phyloP scores from a whole-genome alignment of 2,888 invertebrate species.

The Nemotelus pantherinus region DNA sequence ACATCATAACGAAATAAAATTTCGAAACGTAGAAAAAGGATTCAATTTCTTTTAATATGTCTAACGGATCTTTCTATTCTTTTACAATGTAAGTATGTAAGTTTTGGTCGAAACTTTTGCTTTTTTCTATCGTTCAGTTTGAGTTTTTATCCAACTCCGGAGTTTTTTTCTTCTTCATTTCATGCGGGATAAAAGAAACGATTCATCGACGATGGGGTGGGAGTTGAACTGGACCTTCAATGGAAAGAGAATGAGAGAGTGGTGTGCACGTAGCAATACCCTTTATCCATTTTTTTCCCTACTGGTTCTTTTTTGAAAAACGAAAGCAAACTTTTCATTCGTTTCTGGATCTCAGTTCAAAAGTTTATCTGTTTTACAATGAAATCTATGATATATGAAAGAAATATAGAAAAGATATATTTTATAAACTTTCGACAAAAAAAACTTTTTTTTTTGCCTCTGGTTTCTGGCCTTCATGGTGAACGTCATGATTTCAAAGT shows the following conservation, averaged over 20 bases:
- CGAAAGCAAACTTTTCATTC: slow-evolving; percentile 26
- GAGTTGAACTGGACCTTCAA: not conserved
- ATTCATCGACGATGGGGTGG: not conserved
- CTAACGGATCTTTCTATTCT: slow-evolving; percentile 11
- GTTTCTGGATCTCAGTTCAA: not conserved
- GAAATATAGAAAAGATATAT: slow-evolving; percentile 11
- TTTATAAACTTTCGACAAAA: slow-evolving; percentile 10
- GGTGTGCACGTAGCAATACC: slow-evolving; percentile 27
- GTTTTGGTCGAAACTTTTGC: not conserved
- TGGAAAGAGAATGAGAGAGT: not conserved
- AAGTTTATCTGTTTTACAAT: slow-evolving; percentile 16
- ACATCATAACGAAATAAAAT: slow-evolving; percentile 5
- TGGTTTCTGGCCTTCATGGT: not conserved
- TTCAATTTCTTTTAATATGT: slow-evolving; percentile 22
- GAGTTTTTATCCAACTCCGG: not conserved
- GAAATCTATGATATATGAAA: slow-evolving; percentile 21
- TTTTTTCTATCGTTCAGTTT: not conserved
- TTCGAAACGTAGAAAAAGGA: slow-evolving; percentile 20
- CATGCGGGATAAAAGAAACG: no score
- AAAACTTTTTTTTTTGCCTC: not conserved
- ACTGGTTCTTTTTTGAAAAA: not conserved
- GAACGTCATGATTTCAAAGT: no score
- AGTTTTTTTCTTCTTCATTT: not conserved
- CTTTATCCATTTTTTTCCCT: not conserved
- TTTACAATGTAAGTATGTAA: not conserved